Percentiles rank a stretch among this genome's conserved stretches.
Conservation (phyloP, 1,140 invertebrate species). For the Drosophila santomea region DNA sequence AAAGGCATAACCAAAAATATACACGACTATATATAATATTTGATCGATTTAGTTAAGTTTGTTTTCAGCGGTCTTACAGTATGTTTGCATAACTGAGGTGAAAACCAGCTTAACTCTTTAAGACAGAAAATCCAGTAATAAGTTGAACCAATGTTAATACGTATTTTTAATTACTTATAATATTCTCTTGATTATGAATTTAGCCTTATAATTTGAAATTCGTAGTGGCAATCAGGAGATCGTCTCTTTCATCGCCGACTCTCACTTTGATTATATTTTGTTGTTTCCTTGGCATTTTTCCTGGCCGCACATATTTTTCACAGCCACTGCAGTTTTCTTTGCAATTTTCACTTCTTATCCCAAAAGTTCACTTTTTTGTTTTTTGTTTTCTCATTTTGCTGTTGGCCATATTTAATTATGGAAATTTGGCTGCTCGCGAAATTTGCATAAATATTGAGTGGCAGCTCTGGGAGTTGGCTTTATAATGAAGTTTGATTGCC, state of each 20-base stretch:
- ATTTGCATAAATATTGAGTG: conserved; percentile 78
- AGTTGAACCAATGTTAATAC: no score
- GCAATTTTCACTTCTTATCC: conserved; percentile 55
- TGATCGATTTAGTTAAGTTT: no score
- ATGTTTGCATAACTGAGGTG: neutral
- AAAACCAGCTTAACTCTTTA: no score
- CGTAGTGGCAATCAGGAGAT: conserved; percentile 15
- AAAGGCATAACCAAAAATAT: neutral
- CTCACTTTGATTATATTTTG: conserved; percentile 19
- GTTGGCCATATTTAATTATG: conserved; percentile 72
- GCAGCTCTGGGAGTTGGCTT: conserved; percentile 46
- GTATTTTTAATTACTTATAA: no score
- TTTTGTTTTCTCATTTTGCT: conserved; percentile 28
- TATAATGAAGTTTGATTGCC: conserved; percentile 48
- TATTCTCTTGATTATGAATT: no score
- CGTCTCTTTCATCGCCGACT: neutral
- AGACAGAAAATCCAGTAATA: no score
- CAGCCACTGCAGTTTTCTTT: conserved; percentile 43
- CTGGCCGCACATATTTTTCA: conserved; percentile 59
- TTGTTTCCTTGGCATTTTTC: conserved; percentile 52
- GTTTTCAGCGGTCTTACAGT: neutral
- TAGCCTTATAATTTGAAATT: neutral
- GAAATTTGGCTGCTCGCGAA: conserved; percentile 58
- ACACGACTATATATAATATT: no score
- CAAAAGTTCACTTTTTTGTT: conserved; percentile 23